Conservation (phyloP, 1,140 invertebrate genomes). For the Drosophila athabasca region DNA sequence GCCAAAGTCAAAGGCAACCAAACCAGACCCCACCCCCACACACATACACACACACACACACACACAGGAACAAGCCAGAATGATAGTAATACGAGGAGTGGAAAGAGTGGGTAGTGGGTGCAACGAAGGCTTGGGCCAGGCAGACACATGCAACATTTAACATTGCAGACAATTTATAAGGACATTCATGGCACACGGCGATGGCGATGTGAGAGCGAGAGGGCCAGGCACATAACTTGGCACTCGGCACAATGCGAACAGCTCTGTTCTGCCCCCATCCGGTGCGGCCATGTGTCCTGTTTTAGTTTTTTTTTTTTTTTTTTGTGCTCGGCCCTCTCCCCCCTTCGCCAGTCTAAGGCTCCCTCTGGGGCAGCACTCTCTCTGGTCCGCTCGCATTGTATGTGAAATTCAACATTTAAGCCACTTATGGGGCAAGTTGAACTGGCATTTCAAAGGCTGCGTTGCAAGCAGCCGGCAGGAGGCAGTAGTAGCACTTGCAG, state of each 20-base stretch:
- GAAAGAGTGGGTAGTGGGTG: slow-evolving; percentile 7
- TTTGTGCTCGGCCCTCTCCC: too few relatives aligned
- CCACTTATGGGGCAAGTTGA: slow-evolving; percentile 77
- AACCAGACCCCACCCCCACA: background rate
- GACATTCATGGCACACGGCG: slow-evolving; percentile 75
- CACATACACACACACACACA: too few relatives aligned
- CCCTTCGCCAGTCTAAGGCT: background rate
- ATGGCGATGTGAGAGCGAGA: slow-evolving; percentile 44
- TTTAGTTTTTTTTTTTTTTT: slow-evolving; percentile 40
- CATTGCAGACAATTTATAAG: slow-evolving; percentile 81
- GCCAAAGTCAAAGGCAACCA: slow-evolving; percentile 60
- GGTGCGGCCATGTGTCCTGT: slow-evolving; percentile 40
- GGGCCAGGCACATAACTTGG: slow-evolving; percentile 63
- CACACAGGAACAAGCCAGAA: too few relatives aligned
- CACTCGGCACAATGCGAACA: slow-evolving; percentile 69
- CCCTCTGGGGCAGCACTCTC: background rate
- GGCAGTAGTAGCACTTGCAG: slow-evolving; percentile 12
- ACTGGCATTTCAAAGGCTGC: slow-evolving; percentile 79
- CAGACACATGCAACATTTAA: slow-evolving; percentile 76
- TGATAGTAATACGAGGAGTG: slow-evolving; percentile 5
- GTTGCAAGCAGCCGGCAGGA: slow-evolving; percentile 22
- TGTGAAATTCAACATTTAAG: slow-evolving; percentile 80
- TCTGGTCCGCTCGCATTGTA: slow-evolving; percentile 58
- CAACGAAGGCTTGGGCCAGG: slow-evolving; percentile 4
- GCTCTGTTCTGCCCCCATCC: slow-evolving; percentile 51